phyloP scores from a whole-genome alignment of 2,888 invertebrate genomes.

The Mesoligia furuncula region DNA sequence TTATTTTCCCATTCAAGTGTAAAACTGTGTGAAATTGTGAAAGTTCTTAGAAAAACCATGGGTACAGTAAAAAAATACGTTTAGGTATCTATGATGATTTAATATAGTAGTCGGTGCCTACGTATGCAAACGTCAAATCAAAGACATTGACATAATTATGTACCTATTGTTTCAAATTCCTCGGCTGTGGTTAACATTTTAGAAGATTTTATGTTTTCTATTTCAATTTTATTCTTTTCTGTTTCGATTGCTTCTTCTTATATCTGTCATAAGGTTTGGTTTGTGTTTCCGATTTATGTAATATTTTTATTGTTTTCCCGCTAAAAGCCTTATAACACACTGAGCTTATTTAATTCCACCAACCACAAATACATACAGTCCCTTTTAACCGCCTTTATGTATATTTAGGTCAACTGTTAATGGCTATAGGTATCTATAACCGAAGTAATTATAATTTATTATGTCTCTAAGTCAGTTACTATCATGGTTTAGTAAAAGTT shows the following conservation, averaged over 20 bases:
- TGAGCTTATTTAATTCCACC: not conserved
- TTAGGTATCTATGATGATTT: not conserved
- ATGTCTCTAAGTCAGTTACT: not conserved
- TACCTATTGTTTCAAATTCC: not conserved
- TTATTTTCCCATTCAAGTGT: not conserved
- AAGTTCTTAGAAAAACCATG: slow-evolving; percentile 13
- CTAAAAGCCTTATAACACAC: not conserved
- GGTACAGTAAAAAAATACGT: not conserved
- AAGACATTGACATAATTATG: no score
- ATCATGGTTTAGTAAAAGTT: not conserved
- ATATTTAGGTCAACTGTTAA: not conserved
- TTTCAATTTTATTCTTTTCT: not conserved
- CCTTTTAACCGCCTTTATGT: not conserved
- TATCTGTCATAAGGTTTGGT: not conserved
- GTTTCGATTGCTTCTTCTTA: not conserved
- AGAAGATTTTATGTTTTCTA: not conserved
- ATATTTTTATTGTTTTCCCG: not conserved
- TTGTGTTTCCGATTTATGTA: not conserved
- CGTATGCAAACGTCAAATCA: not conserved
- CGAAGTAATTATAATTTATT: not conserved
- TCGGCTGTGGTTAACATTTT: not conserved
- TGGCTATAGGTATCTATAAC: not conserved
- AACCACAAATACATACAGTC: not conserved
- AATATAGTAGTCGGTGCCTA: not conserved
- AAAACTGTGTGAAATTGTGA: not conserved